These are phyloP conservation scores for Pycnonotus jocosus DNA, from an alignment of 2,113 vertebrate genomes.

Conservation along the genomic window DNA sequence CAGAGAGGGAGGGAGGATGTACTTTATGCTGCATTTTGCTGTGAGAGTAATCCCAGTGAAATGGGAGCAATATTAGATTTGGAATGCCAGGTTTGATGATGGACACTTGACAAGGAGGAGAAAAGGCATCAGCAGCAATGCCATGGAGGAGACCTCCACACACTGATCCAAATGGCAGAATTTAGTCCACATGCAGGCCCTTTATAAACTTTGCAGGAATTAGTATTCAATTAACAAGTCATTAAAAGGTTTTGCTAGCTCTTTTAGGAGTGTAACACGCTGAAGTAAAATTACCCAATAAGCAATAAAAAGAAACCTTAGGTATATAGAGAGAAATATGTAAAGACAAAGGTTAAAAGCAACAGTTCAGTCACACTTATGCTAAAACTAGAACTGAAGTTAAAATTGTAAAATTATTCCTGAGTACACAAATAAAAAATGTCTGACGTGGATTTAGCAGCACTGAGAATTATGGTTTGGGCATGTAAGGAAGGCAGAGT, in stretches of 20 bases:
- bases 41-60: neutral
- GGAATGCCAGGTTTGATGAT: neutral
- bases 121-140: neutral
- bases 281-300: neutral
- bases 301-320: neutral
- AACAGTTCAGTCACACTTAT: neutral
- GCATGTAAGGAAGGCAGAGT: neutral
- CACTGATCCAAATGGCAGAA: neutral
- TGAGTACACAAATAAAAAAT: neutral
- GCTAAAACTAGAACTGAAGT: neutral
- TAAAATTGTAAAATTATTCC: neutral
- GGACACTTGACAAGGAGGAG: neutral
- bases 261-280: neutral
- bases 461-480: neutral
- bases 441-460: neutral
- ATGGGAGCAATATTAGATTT: neutral
- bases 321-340: neutral
- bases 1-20: neutral
- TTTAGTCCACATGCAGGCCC: neutral
- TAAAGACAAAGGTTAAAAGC: neutral
- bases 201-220: neutral
- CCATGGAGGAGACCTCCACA: neutral
- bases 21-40: neutral
- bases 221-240: neutral
- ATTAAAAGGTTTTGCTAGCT: neutral